phyloP scores from a whole-genome alignment of 2,888 invertebrate genomes.

The Iphiclides podalirius region DNA sequence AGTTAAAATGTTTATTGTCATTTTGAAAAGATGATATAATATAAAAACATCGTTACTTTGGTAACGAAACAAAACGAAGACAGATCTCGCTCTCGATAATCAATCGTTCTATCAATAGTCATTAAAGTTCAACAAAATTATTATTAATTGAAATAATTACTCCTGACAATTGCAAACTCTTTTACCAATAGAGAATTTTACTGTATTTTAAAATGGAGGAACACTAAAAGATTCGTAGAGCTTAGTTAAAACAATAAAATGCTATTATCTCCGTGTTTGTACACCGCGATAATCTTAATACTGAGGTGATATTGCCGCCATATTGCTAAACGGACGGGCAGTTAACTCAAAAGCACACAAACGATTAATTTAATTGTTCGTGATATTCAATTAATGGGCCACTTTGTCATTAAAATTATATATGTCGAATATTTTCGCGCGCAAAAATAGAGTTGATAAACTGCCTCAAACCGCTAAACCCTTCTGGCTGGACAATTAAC shows the following conservation, averaged over 20 bases:
- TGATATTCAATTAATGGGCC: background rate
- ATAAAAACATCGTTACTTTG: background rate
- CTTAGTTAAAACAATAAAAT: constrained; percentile 37
- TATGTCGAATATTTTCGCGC: too few species aligned
- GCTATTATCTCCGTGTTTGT: constrained; percentile 37
- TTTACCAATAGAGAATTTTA: too few species aligned
- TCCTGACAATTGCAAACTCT: too few species aligned
- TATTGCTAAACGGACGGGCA: constrained; percentile 15
- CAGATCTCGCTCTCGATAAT: too few species aligned
- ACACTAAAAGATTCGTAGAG: constrained; percentile 32
- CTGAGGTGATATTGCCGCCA: constrained; percentile 18
- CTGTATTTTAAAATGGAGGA: constrained; percentile 14
- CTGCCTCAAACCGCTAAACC: too few species aligned
- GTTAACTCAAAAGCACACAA: constrained; percentile 14
- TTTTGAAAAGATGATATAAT: too few species aligned
- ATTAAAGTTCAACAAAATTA: too few species aligned
- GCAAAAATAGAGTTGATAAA: too few species aligned
- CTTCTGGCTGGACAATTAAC: too few species aligned
- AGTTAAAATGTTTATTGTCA: too few species aligned
- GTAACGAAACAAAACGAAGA: background rate
- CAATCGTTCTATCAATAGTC: too few species aligned
- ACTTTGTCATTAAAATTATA: constrained; percentile 1
- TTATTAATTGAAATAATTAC: too few species aligned
- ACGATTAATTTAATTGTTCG: constrained; percentile 14
- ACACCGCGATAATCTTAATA: constrained; percentile 36